Conservation (phyloP, 2,888 invertebrate genomes). For the Sarcophaga carnaria region DNA sequence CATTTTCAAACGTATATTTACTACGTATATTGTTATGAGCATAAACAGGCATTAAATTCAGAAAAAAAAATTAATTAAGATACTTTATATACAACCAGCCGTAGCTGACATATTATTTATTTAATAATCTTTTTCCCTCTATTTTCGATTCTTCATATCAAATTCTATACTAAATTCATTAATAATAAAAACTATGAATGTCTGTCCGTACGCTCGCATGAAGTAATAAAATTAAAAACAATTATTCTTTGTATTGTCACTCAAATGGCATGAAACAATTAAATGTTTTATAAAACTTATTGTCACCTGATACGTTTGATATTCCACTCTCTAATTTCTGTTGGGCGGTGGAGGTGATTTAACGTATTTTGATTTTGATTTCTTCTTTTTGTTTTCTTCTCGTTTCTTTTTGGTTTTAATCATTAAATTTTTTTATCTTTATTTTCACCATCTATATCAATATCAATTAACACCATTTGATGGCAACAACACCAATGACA, state of each 20-base stretch:
- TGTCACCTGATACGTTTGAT: slow-evolving; percentile 17
- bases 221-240: not conserved
- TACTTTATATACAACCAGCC: not conserved
- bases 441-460: slow-evolving; percentile 52
- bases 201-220: not conserved
- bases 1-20: too few relatives aligned
- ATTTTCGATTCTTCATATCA: not conserved
- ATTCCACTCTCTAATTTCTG: not conserved
- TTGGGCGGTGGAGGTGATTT: slow-evolving; percentile 12
- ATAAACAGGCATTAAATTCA: too few relatives aligned
- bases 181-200: slow-evolving; percentile 6
- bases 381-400: not conserved
- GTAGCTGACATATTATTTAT: not conserved
- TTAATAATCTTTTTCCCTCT: not conserved
- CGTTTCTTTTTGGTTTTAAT: slow-evolving; percentile 20
- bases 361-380: slow-evolving; percentile 33
- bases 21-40: too few relatives aligned
- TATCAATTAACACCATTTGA: slow-evolving; percentile 76
- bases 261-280: slow-evolving; percentile 50
- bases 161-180: slow-evolving; percentile 24
- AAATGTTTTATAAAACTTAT: slow-evolving; percentile 37
- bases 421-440: slow-evolving; percentile 10
- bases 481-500: slow-evolving; percentile 72
- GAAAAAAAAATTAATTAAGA: not conserved
- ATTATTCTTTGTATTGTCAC: slow-evolving; percentile 38